phyloP scores from a whole-genome alignment of 2,888 invertebrate species.

The Amphimallon solstitiale region DNA sequence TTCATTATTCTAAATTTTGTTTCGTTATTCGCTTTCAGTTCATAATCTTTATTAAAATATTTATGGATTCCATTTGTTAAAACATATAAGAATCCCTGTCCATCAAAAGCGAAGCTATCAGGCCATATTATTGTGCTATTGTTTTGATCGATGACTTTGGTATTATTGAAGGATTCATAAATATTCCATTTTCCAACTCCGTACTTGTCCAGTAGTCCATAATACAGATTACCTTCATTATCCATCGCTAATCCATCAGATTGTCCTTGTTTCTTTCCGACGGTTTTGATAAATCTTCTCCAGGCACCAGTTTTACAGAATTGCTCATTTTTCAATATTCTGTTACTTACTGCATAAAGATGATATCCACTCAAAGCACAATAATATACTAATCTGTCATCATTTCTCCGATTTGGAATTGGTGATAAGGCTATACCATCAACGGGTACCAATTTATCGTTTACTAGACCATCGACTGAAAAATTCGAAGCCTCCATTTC shows the following conservation, averaged over 20 bases:
- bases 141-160: conserved; percentile 73
- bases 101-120: conserved; percentile 73
- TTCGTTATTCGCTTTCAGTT: conserved; percentile 51
- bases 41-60: conserved; percentile 66
- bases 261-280: conserved; percentile 72
- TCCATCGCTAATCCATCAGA: conserved; percentile 79
- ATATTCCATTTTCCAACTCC: conserved; percentile 76
- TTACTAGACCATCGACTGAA: conserved; percentile 68
- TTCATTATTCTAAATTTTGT: conserved; percentile 73
- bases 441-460: conserved; percentile 69
- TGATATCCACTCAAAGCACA: conserved; percentile 53
- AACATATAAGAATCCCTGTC: conserved; percentile 69
- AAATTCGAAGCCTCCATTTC: conserved; percentile 69
- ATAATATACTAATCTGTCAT: conserved; percentile 52
- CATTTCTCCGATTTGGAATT: conserved; percentile 58
- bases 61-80: conserved; percentile 65
- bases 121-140: conserved; percentile 75
- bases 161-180: conserved; percentile 65
- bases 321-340: conserved; percentile 68
- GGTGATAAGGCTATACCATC: conserved; percentile 80
- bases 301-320: conserved; percentile 54
- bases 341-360: conserved; percentile 72
- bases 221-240: conserved; percentile 71
- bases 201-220: conserved; percentile 73
- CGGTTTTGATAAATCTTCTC: conserved; percentile 63